Evolutionary conservation across 2,113 vertebrate species (phyloP), one percentile per base, ranked within the genome.

Genomic region (Pygoscelis antarcticus): DNA sequence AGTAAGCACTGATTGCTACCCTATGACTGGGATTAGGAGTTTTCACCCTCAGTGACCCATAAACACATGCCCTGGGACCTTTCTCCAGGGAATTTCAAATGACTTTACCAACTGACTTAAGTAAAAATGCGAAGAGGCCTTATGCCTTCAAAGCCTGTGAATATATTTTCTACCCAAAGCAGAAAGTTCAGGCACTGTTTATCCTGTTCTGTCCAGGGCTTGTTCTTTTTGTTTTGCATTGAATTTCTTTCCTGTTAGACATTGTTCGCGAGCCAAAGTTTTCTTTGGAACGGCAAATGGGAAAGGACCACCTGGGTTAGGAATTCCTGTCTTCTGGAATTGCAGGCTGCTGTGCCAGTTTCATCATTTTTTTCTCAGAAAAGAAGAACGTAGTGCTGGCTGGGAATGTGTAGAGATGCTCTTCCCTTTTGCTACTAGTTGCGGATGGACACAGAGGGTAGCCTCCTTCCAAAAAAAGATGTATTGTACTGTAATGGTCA

Each of bases 281-380:
- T 97, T 96, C 90, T 96, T 96, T 97, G 92, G 96, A 96, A 94
- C 1, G 0, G 30, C 4, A 9, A 87, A 90, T 85, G 82, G 78
- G 95, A 72, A 95, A 88, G 66, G 96, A 96, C 96, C 96, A 96
- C 96, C 92, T 96, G 81, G 78, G 84, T 72, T 93, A 95, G 85
- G 82, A 96, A 88, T 94, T 94, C 84, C 87, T 94, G 62, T 91
- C 87, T 83, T 93, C 91, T 95, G 91, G 95, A 95, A 91, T 46
- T 95, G 75, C 74, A 85, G 36, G 21, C 27, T 83, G 47, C 84
- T 90, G 57, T 96, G 87, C 95, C 93, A 95, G 81, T 76, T 94
- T 83, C 84, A 57, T 79, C 2, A 26, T 71, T 69, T 71, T 83
- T 92, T 93, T 81, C 77, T 90, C 52, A 83, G 89, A 76, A 91